Conservation (phyloP, 1,140 invertebrate species). For the Stenopsyche tienmushanensis region DNA sequence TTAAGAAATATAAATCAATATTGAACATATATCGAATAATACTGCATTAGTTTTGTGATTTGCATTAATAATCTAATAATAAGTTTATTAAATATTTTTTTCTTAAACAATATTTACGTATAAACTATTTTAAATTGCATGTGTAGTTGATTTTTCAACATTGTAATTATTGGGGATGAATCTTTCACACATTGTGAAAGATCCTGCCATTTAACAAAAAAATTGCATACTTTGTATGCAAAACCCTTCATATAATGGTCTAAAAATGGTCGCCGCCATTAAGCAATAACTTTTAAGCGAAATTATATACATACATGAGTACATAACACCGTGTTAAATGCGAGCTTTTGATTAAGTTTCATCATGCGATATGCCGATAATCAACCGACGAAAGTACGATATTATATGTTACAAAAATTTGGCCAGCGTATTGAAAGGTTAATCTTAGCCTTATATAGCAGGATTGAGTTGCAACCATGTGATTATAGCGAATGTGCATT, state of each 20-base stretch:
- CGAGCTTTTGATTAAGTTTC: constrained; percentile 13
- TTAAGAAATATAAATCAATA: too few species aligned
- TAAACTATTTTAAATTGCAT: background rate
- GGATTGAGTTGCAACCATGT: constrained; percentile 36
- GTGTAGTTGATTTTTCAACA: background rate
- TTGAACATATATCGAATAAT: background rate
- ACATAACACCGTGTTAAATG: constrained; percentile 12
- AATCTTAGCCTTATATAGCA: constrained; percentile 27
- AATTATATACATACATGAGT: background rate
- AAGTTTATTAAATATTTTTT: background rate
- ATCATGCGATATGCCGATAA: constrained; percentile 24
- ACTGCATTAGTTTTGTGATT: background rate
- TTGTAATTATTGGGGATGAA: too few species aligned
- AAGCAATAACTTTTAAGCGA: constrained; percentile 5
- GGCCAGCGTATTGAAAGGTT: constrained; percentile 29
- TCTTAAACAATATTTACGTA: background rate
- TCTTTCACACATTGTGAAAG: background rate
- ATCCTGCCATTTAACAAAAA: background rate
- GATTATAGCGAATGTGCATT: constrained; percentile 27
- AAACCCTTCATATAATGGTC: constrained; percentile 8
- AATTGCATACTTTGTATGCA: constrained; percentile 10
- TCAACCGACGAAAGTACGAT: constrained; percentile 1
- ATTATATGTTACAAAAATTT: constrained; percentile 19
- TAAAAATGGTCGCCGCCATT: constrained; percentile 7
- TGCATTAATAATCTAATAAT: background rate